Conservation (phyloP, 2,113 vertebrate species). For the Paramisgurnus dabryanus region DNA sequence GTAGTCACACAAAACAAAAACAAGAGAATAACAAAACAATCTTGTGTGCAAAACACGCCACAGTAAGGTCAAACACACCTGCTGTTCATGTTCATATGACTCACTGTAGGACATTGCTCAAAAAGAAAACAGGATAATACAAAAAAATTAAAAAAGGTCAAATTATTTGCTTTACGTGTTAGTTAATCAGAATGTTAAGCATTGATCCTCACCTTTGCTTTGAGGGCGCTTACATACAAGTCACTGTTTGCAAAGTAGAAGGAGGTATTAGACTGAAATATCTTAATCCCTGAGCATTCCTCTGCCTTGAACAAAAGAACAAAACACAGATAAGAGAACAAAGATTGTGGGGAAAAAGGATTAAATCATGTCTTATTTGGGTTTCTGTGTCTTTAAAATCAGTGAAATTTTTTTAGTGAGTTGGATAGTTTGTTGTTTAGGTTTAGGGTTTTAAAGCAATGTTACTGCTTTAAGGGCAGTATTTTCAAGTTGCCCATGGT, state of each 20-base stretch:
- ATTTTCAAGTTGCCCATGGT: too few species aligned
- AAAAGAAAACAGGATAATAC: neutral
- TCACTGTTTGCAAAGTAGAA: conserved; percentile 98
- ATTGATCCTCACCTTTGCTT: conserved; percentile 82
- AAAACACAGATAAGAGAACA: conserved; percentile 51
- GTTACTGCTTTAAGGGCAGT: neutral
- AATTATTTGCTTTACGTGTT: neutral
- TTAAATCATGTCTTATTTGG: neutral
- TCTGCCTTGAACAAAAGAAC: conserved; percentile 60
- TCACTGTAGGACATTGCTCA: neutral
- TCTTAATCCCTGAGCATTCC: conserved; percentile 91
- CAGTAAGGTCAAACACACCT: neutral
- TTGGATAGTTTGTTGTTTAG: too few species aligned
- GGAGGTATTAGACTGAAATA: conserved; percentile 92
- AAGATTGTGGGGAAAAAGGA: neutral
- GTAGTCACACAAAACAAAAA: conserved; percentile 40
- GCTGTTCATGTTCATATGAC: neutral
- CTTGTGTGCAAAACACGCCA: neutral
- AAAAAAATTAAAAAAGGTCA: neutral
- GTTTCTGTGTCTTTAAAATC: neutral
- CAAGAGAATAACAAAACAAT: neutral
- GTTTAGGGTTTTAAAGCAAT: too few species aligned
- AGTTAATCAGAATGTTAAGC: neutral
- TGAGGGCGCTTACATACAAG: conserved; percentile 83
- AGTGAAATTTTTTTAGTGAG: too few species aligned